A percentile compares a stretch with the other conserved stretches of the same genome.
These are phyloP conservation scores for Hippopotamyrus pictus DNA, from an alignment of 2,797 vertebrate genomes.

Conservation along the genomic window DNA sequence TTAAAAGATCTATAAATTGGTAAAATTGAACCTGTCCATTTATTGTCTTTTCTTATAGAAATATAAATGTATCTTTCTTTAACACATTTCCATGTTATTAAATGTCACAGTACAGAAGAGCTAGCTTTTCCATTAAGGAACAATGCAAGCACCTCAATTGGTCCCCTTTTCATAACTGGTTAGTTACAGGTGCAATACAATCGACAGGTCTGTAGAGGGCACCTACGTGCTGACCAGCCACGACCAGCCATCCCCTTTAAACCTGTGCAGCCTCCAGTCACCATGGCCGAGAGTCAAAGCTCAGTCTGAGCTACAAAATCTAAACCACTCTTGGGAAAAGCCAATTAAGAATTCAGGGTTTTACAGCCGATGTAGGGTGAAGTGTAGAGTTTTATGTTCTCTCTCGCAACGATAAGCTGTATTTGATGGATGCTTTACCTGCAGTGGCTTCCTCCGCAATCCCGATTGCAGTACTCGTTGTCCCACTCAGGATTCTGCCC, in stretches of 20 bases:
- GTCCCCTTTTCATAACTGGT: neutral
- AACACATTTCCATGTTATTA: neutral
- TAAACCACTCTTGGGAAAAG: neutral
- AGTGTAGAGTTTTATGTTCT: neutral
- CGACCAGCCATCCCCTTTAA: neutral
- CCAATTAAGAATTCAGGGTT: neutral
- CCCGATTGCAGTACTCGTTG: constrained; percentile 84
- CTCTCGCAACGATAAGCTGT: neutral
- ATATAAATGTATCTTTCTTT: neutral
- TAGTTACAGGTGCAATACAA: neutral
- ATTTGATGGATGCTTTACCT: constrained; percentile 60
- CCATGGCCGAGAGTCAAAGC: neutral
- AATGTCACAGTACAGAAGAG: neutral
- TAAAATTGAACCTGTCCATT: neutral
- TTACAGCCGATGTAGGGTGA: neutral
- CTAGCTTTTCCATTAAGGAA: neutral
- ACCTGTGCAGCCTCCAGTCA: neutral
- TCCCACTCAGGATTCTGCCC: constrained; percentile 85
- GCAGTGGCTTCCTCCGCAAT: constrained; percentile 94
- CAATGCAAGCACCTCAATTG: neutral
- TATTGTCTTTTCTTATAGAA: neutral
- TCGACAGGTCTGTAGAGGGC: neutral
- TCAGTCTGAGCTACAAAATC: neutral
- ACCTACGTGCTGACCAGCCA: neutral
- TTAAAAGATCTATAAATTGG: neutral